Percentiles rank a stretch among this genome's conserved stretches.
Conservation (phyloP, 2,113 vertebrate species). For the Apteryx mantelli region DNA sequence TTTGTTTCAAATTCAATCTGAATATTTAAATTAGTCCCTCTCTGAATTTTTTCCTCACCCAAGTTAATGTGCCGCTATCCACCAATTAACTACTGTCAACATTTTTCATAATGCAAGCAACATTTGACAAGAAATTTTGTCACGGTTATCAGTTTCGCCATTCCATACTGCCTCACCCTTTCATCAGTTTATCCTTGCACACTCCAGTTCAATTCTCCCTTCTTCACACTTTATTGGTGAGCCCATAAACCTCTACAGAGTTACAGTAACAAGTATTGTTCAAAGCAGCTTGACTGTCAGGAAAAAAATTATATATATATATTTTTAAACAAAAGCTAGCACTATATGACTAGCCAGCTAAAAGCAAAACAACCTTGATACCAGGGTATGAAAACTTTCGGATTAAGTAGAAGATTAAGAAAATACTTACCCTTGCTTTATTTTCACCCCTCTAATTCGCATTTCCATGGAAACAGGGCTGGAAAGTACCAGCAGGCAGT, state of each 20-base stretch:
- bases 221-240: background rate
- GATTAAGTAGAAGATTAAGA: constrained; percentile 63
- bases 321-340: background rate
- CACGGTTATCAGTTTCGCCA: background rate
- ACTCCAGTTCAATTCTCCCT: background rate
- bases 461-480: constrained; percentile 72
- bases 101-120: background rate
- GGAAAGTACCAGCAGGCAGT: constrained; percentile 63
- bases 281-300: background rate
- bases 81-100: background rate
- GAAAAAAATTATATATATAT: background rate
- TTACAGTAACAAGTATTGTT: background rate
- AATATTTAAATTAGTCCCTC: background rate
- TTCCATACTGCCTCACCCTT: background rate
- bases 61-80: background rate
- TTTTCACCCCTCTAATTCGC: constrained; percentile 49
- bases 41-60: background rate
- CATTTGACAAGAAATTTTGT: background rate
- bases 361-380: constrained; percentile 26
- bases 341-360: background rate
- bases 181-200: background rate
- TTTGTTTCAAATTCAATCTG: background rate
- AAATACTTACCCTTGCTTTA: constrained; percentile 41
- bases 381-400: background rate
- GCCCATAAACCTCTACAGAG: background rate